phyloP scores from a whole-genome alignment of 1,140 invertebrate species.

The Leptinotarsa undecemlineata region DNA sequence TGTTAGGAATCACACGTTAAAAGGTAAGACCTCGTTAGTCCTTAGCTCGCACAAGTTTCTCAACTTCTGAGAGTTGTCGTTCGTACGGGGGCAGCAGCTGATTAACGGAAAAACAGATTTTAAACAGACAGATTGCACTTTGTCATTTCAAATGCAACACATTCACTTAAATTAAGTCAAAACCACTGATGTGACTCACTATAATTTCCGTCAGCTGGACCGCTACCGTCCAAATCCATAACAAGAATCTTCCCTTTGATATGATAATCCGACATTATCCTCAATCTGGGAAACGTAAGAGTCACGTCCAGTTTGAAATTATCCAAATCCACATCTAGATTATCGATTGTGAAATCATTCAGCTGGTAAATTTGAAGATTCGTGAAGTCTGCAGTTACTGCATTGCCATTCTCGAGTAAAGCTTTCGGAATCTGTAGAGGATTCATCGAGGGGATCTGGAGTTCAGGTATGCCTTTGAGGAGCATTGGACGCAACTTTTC shows the following conservation, averaged over 20 bases:
- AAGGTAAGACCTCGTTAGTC: too few species aligned
- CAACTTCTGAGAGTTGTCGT: too few species aligned
- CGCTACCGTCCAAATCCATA: slow-evolving; percentile 38
- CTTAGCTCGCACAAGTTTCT: too few species aligned
- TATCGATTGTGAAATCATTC: slow-evolving; percentile 36
- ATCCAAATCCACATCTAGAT: slow-evolving; percentile 38
- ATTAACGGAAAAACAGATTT: too few species aligned
- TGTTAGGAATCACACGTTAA: too few species aligned
- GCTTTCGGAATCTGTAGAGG: slow-evolving; percentile 52
- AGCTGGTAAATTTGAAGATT: slow-evolving; percentile 39
- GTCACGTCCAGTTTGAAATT: slow-evolving; percentile 29
- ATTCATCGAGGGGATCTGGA: slow-evolving; percentile 55
- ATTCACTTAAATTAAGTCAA: too few species aligned
- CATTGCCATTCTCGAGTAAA: slow-evolving; percentile 29
- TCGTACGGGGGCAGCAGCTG: too few species aligned
- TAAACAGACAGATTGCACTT: too few species aligned
- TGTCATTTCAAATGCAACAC: too few species aligned
- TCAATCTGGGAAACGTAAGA: slow-evolving; percentile 35
- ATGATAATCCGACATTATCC: slow-evolving; percentile 38
- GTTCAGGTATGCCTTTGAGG: slow-evolving; percentile 57
- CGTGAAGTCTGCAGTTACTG: slow-evolving; percentile 40
- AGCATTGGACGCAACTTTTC: slow-evolving; percentile 55
- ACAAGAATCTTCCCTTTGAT: slow-evolving; percentile 41
- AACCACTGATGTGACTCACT: slow-evolving; percentile 35
- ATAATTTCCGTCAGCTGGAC: slow-evolving; percentile 42